phyloP scores from a whole-genome alignment of 2,888 invertebrate species.

The Sericinus montela region DNA sequence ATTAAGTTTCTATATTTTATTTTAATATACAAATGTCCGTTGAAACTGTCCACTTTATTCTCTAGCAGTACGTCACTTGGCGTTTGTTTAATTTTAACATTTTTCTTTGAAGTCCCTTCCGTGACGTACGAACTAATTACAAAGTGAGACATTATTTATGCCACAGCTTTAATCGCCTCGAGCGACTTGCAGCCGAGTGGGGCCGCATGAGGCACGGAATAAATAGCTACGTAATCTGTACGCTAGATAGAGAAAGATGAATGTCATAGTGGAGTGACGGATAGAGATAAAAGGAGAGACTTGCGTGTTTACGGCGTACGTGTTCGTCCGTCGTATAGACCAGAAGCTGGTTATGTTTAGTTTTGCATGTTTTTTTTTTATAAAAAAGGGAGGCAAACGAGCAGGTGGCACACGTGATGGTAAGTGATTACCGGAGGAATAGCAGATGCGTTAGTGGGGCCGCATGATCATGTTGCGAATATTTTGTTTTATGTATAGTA shows the following conservation, averaged over 20 bases:
- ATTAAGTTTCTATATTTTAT: too few species aligned
- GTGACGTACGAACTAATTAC: conserved; percentile 33
- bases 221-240: conserved; percentile 16
- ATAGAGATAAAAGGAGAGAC: conserved; percentile 15
- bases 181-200: conserved; percentile 23
- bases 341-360: not conserved
- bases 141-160: conserved; percentile 30
- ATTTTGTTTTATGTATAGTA: too few species aligned
- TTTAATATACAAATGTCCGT: too few species aligned
- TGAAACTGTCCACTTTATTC: not conserved
- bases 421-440: too few species aligned
- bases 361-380: too few species aligned
- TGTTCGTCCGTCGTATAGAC: conserved; percentile 6
- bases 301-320: conserved; percentile 12
- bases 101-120: conserved; percentile 26
- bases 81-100: conserved; percentile 8
- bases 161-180: conserved; percentile 24
- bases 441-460: too few species aligned
- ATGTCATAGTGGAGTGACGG: conserved; percentile 18
- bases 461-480: too few species aligned
- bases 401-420: too few species aligned
- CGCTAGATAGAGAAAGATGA: conserved; percentile 19
- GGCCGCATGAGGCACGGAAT: conserved; percentile 22
- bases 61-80: not conserved
- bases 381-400: too few species aligned